Conservation (phyloP, 2,888 invertebrate genomes). For the Drosophila anomalata region DNA sequence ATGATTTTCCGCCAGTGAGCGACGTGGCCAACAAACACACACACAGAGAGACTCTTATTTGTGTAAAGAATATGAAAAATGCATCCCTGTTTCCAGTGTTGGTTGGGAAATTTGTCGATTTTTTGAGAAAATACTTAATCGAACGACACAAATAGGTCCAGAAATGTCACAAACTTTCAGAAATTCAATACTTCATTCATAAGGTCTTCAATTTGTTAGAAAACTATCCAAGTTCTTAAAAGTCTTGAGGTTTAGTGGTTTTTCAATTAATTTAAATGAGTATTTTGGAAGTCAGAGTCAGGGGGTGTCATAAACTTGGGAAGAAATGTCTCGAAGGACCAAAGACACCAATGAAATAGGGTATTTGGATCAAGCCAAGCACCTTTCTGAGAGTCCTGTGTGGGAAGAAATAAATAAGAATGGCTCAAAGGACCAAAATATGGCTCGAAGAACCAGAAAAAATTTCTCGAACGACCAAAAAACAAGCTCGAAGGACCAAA, state of each 20-base stretch:
- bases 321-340: neutral
- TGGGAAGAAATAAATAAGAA: too few relatives aligned
- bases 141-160: constrained; percentile 30
- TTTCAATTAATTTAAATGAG: neutral
- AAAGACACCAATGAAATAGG: neutral
- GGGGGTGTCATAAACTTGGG: constrained; percentile 6
- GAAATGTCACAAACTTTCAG: constrained; percentile 14
- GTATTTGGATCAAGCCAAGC: too few relatives aligned
- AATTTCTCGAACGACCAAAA: too few relatives aligned
- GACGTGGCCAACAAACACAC: constrained; percentile 3
- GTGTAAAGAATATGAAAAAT: constrained; percentile 55
- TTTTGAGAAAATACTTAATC: constrained; percentile 7
- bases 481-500: too few relatives aligned
- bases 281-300: neutral
- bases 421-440: too few relatives aligned
- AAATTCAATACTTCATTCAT: too few relatives aligned
- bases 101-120: constrained; percentile 12
- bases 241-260: neutral
- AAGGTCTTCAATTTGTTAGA: too few relatives aligned
- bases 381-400: too few relatives aligned
- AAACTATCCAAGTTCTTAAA: neutral
- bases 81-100: neutral
- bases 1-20: constrained; percentile 57
- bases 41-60: constrained; percentile 24
- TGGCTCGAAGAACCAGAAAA: too few relatives aligned